Base-by-base conservation (phyloP, 2,113 vertebrate species). In the Equus quagga region DNA sequence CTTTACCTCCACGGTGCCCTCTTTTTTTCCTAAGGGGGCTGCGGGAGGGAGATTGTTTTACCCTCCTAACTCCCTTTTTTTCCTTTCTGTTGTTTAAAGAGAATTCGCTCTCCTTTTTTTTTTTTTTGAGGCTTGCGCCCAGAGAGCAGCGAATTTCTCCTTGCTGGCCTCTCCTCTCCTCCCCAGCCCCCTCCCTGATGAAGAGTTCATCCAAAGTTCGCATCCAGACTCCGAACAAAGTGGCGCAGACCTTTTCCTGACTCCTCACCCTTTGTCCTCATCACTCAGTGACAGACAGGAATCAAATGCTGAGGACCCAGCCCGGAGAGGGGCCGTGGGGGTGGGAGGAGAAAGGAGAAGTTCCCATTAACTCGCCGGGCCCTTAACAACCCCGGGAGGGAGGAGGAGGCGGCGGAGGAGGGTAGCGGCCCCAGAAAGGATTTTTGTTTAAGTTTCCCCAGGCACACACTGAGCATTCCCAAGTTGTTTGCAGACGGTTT, bases 171-270 rank as follows among this genome's bases (percentile, higher is more conserved):
- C 98, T 98, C 98, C 97, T 96, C 96, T 97, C 54, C 33, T 67
- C 89, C 94, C 96, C 98, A 97, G 97, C 98, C 98, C 97, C 94
- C 92, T 82, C 98, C 98, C 97, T 44, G 88, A 72, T 15, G 95
- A 96, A 85, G 99, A 99, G 99, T 99, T 99, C 99, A 99, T 99
- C 98, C 99, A 99, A 98, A 99, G 99, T 99, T 99, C 99, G 99
- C 98, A 99, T 99, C 99, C 99, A 99, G 98, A 99, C 98, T 99
- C 98, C 98, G 99, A 98, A 99, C 99, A 99, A 99, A 99, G 99
- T 99, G 98, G 99, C 98, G 98, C 98, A 99, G 99, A 99, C 99
- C 98, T 99, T 98, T 99, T 99, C 99, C 99, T 99, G 99, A 99
- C 99, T 99, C 99, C 98, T 99, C 98, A 98, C 98, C 99, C 99